phyloP scores from a whole-genome alignment of 2,113 vertebrate genomes.

The Oncorhynchus mykiss region DNA sequence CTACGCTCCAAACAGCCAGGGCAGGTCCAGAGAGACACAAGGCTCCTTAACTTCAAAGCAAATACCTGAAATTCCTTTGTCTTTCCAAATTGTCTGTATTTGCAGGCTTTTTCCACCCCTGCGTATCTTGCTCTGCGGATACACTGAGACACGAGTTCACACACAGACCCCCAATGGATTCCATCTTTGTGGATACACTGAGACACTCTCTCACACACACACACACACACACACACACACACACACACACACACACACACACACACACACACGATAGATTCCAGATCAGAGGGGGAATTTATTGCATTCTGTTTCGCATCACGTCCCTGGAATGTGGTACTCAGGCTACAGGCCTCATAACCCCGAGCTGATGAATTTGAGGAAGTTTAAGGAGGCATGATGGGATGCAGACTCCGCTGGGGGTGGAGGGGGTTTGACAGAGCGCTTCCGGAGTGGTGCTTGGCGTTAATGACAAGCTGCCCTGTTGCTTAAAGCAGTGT shows the following conservation, averaged over 20 bases:
- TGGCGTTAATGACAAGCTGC: constrained; percentile 32
- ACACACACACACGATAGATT: constrained; percentile 60
- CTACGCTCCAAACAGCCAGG: constrained; percentile 24
- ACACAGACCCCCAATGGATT: constrained; percentile 69
- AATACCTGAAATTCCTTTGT: constrained; percentile 53
- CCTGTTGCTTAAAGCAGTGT: constrained; percentile 39
- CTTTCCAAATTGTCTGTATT: constrained; percentile 49
- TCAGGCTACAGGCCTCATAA: constrained; percentile 72
- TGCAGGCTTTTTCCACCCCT: constrained; percentile 20
- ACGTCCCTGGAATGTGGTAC: constrained; percentile 69
- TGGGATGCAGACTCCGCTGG: constrained; percentile 71
- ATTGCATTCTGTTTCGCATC: constrained; percentile 75
- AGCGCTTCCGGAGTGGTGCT: constrained; percentile 33
- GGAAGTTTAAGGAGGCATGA: constrained; percentile 70
- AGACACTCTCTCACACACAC: not conserved
- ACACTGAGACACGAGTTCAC: constrained; percentile 15
- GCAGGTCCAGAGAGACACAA: constrained; percentile 10
- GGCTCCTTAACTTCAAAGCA: constrained; percentile 23
- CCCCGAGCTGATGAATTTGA: constrained; percentile 65
- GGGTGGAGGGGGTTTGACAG: not conserved
- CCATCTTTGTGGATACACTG: constrained; percentile 41
- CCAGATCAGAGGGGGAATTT: constrained; percentile 69
- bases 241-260: constrained; percentile 3
- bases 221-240: not conserved
- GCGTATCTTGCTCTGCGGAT: constrained; percentile 26